Conservation (phyloP, 2,797 vertebrate genomes). For the Zalophus californianus region DNA sequence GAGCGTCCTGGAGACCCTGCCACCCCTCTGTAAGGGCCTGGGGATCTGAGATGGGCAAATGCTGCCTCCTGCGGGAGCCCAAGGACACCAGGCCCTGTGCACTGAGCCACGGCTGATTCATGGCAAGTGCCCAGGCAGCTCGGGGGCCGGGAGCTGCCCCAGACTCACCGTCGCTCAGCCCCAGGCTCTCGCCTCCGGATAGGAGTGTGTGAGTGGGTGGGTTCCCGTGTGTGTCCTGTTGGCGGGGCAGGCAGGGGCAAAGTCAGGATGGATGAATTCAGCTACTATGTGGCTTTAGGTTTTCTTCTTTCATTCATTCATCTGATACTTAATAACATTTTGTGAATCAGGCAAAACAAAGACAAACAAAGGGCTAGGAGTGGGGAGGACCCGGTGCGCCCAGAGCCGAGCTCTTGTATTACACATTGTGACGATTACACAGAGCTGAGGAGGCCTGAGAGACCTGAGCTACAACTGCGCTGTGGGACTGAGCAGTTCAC, state of each 20-base stretch:
- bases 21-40: neutral
- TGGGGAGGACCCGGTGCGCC: accelerated
- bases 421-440: too few species aligned
- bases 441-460: neutral
- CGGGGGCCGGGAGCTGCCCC: neutral
- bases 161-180: neutral
- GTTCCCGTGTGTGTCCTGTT: too few species aligned
- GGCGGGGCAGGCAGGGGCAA: neutral
- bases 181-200: accelerated
- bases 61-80: neutral
- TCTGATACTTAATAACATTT: neutral
- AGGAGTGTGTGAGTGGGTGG: neutral
- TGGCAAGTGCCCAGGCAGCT: neutral
- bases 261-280: neutral
- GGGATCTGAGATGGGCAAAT: neutral
- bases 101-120: neutral
- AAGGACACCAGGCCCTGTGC: accelerated
- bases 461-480: neutral
- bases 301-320: neutral
- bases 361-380: neutral
- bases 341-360: neutral
- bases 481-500: neutral
- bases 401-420: accelerated
- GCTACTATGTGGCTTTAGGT: neutral
- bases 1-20: neutral